A percentile compares a stretch with the other conserved stretches of the same genome.
phyloP scores from a whole-genome alignment of 2,888 invertebrate genomes.

The Aplocera efformata region DNA sequence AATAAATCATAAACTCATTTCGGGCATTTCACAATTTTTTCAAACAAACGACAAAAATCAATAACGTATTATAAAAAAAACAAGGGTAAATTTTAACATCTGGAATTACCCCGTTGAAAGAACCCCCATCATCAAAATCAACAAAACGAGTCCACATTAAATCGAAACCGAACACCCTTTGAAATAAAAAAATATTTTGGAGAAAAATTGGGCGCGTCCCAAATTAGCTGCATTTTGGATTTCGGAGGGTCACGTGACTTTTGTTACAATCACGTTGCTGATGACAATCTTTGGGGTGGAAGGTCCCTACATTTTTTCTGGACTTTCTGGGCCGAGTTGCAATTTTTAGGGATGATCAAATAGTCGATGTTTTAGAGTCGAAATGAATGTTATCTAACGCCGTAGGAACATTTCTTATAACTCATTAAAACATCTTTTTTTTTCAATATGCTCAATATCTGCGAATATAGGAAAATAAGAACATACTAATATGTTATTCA shows the following conservation, averaged over 20 bases:
- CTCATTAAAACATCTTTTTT: too few relatives aligned
- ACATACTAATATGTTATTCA: too few relatives aligned
- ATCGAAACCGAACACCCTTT: constrained; percentile 64
- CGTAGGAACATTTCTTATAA: too few relatives aligned
- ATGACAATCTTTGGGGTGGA: constrained; percentile 52
- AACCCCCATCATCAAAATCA: constrained; percentile 42
- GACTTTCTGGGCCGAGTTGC: constrained; percentile 39
- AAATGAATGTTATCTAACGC: constrained; percentile 3
- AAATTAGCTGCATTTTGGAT: constrained; percentile 53
- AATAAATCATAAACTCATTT: too few relatives aligned
- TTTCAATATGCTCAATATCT: too few relatives aligned
- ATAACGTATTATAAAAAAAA: neutral
- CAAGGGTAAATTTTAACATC: constrained; percentile 8
- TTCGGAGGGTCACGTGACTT: constrained; percentile 51
- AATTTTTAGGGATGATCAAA: constrained; percentile 33
- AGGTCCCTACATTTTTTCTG: constrained; percentile 54
- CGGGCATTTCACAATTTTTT: too few relatives aligned
- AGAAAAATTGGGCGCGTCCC: constrained; percentile 43
- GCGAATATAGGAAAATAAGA: too few relatives aligned
- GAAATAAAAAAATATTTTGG: constrained; percentile 35
- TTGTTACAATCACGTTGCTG: constrained; percentile 58
- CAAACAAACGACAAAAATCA: too few relatives aligned
- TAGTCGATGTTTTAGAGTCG: constrained; percentile 20
- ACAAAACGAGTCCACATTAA: constrained; percentile 58
- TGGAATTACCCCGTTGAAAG: constrained; percentile 47